A percentile compares a stretch with the other conserved stretches of the same genome.
These are phyloP conservation scores for Cantharis rustica DNA, from an alignment of 2,888 invertebrate species.

Conservation along the genomic window DNA sequence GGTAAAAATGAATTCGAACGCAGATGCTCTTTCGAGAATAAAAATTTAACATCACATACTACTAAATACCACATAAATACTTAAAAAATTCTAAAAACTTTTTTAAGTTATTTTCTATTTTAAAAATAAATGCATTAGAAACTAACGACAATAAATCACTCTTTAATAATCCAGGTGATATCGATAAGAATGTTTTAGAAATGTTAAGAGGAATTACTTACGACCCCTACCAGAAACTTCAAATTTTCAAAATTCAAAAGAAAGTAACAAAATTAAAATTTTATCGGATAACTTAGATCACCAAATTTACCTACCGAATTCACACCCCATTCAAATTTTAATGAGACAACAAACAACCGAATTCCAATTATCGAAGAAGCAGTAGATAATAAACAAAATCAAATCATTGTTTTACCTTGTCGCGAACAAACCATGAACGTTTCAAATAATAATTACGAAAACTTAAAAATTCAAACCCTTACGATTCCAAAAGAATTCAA, in stretches of 20 bases:
- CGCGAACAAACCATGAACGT: not conserved
- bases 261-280: not conserved
- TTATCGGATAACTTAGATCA: not conserved
- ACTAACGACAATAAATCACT: not conserved
- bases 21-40: too few species aligned
- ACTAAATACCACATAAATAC: too few species aligned
- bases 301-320: too few species aligned
- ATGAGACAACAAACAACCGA: not conserved
- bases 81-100: too few species aligned
- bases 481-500: not conserved
- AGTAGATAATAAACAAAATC: not conserved
- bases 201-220: not conserved
- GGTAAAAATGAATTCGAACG: too few species aligned
- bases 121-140: not conserved
- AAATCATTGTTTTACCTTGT: not conserved
- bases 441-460: not conserved
- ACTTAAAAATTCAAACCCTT: not conserved
- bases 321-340: too few species aligned
- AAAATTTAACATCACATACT: too few species aligned
- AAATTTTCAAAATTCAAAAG: not conserved
- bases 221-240: not conserved
- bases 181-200: not conserved
- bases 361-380: not conserved
- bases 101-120: too few species aligned
- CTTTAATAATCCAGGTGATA: not conserved